Base-by-base conservation (phyloP, 2,797 vertebrate species). In the Melanotaenia parkinsoni region DNA sequence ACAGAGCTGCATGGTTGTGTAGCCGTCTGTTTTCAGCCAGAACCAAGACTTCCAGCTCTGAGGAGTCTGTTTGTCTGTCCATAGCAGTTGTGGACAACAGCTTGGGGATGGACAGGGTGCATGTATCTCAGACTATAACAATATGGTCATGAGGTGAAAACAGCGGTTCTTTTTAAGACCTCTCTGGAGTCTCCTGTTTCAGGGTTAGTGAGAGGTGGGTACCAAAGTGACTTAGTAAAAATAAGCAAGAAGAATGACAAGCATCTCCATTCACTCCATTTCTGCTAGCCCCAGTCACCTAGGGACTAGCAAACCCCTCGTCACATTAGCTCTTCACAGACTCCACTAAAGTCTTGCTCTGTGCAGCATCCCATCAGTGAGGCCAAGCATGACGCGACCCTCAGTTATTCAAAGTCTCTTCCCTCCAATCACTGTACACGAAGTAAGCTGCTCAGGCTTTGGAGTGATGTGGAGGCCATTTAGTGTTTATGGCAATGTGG, bases 181-280 rank as follows among this genome's bases (percentile, higher is more conserved):
- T 93, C 91, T 87, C 66, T 16, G 79, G 82, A 81, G 82, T 90
- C 79, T 92, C 89, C 88, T 88, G 66, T 88, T 87, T 73, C 88
- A 82, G 86, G 88, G 85, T 89, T 86, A 83, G 71, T 78, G 79
- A 91, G 89, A 91, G 89, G 89, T 81, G 91, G 91, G 93, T 94
- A 95, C 94, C 94, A 94, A 94, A 94, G 94, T 94, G 94, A 95
- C 93, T 93, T 86, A 94, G 94, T 94, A 94, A 92, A 94, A 93
- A 92, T 91, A 92, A 93, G 90, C 86, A 89, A 88, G 89, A 86
- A 86, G 81, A 90, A 92, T 77, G 83, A 89, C 77, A 89, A 85
- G 74, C 70, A 73, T 89, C 88, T 83, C 82, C 85, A 73, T 90
- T 89, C 85, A 81, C 79, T 85, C 82, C 84, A 37, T 76, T 86